Conservation (phyloP, 2,113 vertebrate species). For the Xyrauchen texanus region DNA sequence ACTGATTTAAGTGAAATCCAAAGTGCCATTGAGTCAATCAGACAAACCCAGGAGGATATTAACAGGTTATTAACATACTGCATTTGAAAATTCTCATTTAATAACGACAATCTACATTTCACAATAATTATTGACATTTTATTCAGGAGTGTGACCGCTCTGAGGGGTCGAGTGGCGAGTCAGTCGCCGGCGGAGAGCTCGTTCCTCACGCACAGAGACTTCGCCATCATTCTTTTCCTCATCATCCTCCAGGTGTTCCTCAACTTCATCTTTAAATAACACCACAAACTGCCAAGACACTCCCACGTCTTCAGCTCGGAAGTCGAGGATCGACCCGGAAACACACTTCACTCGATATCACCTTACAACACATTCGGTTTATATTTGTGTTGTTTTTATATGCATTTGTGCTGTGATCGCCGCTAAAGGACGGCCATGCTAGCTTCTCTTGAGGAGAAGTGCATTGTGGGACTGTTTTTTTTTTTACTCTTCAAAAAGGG, state of each 20-base stretch:
- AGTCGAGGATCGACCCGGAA: background rate
- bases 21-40: conserved; percentile 95
- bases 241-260: conserved; percentile 90
- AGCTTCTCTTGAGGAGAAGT: conserved; percentile 11
- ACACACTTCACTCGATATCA: background rate
- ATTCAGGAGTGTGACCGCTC: conserved; percentile 84
- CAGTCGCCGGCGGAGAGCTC: conserved; percentile 73
- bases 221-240: conserved; percentile 86
- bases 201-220: conserved; percentile 92
- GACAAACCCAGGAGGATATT: conserved; percentile 93
- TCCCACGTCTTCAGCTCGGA: background rate
- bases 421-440: background rate
- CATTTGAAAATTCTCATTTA: background rate
- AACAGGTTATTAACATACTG: conserved; percentile 79
- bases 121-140: background rate
- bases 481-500: conserved; percentile 38
- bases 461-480: conserved; percentile 35
- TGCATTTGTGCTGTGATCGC: background rate
- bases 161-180: conserved; percentile 80
- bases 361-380: background rate
- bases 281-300: background rate
- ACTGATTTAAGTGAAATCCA: conserved; percentile 92
- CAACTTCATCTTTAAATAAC: conserved; percentile 93
- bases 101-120: background rate
- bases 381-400: background rate